These are phyloP conservation scores for Eupithecia tripunctaria DNA, from an alignment of 2,888 invertebrate genomes.

Conservation along the genomic window DNA sequence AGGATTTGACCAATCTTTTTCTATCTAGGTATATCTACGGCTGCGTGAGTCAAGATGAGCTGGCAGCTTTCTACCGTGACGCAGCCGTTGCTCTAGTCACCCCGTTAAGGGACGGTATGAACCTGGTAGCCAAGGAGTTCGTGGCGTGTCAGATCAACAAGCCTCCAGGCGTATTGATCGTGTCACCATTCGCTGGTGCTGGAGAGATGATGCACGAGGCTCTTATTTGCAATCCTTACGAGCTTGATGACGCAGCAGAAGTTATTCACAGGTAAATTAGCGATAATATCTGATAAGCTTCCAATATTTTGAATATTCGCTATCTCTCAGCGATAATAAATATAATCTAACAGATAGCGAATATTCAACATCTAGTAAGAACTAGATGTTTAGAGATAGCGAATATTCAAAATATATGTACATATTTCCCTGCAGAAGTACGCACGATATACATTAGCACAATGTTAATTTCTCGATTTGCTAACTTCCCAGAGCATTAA, in stretches of 20 bases:
- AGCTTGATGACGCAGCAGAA: constrained; percentile 94
- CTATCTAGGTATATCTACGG: constrained; percentile 91
- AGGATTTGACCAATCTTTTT: constrained; percentile 7
- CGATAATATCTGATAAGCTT: background rate
- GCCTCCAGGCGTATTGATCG: constrained; percentile 93
- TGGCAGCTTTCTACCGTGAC: constrained; percentile 94
- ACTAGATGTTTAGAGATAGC: too few relatives aligned
- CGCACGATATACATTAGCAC: background rate
- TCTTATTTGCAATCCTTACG: constrained; percentile 94
- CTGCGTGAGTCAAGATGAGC: constrained; percentile 93
- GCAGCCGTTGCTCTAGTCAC: constrained; percentile 94
- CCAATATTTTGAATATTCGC: background rate
- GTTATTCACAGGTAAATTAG: constrained; percentile 88
- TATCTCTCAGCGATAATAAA: too few relatives aligned
- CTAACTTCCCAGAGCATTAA: constrained; percentile 87
- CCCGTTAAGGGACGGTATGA: constrained; percentile 95
- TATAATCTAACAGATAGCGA: too few relatives aligned
- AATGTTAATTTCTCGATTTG: background rate
- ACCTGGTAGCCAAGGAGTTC: constrained; percentile 96
- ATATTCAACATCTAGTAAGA: background rate
- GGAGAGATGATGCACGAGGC: constrained; percentile 98
- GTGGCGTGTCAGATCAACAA: constrained; percentile 95
- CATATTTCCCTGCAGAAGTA: background rate
- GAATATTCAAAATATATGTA: background rate
- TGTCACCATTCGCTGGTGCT: constrained; percentile 96